These are phyloP conservation scores for Nothocercus nigrocapillus DNA, from an alignment of 2,113 vertebrate species.

Conservation along the genomic window DNA sequence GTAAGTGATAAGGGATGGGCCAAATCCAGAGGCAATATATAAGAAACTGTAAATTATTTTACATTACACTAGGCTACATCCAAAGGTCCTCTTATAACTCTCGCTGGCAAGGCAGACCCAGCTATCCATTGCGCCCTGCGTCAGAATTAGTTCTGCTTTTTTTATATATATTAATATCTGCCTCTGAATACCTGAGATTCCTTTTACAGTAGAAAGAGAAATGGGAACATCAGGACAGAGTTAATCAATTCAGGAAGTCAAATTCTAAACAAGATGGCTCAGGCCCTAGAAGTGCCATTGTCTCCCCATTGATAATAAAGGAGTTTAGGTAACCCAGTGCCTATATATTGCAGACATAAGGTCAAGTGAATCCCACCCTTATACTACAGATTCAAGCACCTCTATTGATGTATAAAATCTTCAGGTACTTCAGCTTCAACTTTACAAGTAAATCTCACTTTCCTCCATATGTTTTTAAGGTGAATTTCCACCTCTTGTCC, in stretches of 20 bases:
- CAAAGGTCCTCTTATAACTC: not conserved
- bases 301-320: not conserved
- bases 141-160: not conserved
- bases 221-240: not conserved
- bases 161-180: not conserved
- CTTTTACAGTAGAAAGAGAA: not conserved
- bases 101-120: not conserved
- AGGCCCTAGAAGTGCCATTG: not conserved
- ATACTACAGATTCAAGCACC: not conserved
- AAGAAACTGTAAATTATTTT: not conserved
- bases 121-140: not conserved
- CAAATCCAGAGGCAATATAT: not conserved
- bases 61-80: accelerated
- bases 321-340: not conserved
- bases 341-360: not conserved
- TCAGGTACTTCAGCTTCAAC: not conserved
- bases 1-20: not conserved
- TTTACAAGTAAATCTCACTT: not conserved
- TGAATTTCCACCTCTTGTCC: not conserved
- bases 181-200: not conserved
- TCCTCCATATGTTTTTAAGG: accelerated
- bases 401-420: not conserved
- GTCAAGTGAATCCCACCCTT: not conserved
- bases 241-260: not conserved
- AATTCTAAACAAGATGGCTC: not conserved